Base-by-base conservation (phyloP, 2,888 invertebrate species). In the Hemaris fuciformis region DNA sequence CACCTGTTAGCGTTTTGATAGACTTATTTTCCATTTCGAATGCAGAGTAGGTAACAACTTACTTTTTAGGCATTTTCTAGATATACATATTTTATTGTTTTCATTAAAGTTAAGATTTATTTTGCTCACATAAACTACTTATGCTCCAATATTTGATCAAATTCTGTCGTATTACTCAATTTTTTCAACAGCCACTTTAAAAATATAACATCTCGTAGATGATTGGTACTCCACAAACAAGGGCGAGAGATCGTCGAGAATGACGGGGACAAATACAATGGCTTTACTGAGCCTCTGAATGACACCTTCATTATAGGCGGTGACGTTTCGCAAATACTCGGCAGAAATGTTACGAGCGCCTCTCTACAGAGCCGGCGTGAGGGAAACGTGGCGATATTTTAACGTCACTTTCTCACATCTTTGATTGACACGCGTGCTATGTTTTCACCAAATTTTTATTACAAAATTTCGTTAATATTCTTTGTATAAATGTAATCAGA, bases 301-400 rank as follows among this genome's bases (percentile, higher is more conserved):
- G 87, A 87, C 86, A 82, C 83, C 82, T 87, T 87, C 84, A 88
- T 88, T 88, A 87, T 78, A 76, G 74, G 64, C 72, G 80, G 76
- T 85, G 87, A 88, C 85, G 81, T 81, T 80, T 83, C 76, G 74
- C 77, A 81, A 86, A 85, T 85, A 84, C 82, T 82, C 77, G n/a
- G 58, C 72, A 71, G 78, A 82, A 85, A 83, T 86, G 84, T 85
- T 82, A 62, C 71, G 53, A 46, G 46, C 31, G 53, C 63, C 67
- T 70, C 66, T 31, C 31, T 58, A 23, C 57, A 18, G 43, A 27
- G 56, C 60, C 46, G 76, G 75, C 38, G n/a, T 38, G n/a, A 45
- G 22, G 22, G 45, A 10, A 4, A 8, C 13, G 13, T 15, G 42
- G 42, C 20, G 42, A 2, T 8, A 18, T 43, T 43, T 43, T 18